Evolutionary conservation across 1,140 invertebrate genomes (phyloP).

Genomic region (Cydia fagiglandana): DNA sequence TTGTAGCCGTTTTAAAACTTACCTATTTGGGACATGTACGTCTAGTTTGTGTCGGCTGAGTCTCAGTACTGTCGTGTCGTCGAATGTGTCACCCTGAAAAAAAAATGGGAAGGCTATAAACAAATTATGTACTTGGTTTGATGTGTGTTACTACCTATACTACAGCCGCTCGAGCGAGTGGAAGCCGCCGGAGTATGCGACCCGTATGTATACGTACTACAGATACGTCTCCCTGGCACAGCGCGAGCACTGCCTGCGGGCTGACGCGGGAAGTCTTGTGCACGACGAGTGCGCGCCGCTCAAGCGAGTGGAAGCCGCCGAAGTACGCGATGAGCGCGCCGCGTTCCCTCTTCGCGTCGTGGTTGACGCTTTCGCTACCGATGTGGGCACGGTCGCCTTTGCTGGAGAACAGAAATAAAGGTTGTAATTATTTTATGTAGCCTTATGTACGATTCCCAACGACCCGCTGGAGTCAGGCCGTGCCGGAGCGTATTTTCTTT

Average conservation of each 20-base stretch:
- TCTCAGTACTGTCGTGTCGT: constrained; percentile 55
- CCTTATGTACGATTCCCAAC: too few relatives aligned
- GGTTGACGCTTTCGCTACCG: constrained; percentile 80
- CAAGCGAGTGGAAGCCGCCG: constrained; percentile 67
- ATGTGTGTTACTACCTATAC: not conserved
- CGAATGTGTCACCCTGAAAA: constrained; percentile 42
- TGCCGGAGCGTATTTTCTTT: too few relatives aligned
- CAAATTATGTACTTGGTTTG: not conserved
- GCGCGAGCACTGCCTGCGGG: constrained; percentile 79
- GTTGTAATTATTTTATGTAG: too few relatives aligned
- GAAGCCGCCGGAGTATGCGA: not conserved
- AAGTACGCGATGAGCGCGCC: constrained; percentile 71
- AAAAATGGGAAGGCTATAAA: constrained; percentile 6
- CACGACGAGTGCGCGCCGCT: constrained; percentile 73
- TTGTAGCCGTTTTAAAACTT: constrained; percentile 48
- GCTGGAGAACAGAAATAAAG: constrained; percentile 55
- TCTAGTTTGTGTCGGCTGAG: constrained; percentile 60
- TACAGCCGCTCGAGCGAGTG: too few relatives aligned
- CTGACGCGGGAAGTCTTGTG: constrained; percentile 78
- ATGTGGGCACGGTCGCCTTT: constrained; percentile 72
- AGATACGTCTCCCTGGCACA: constrained; percentile 56
- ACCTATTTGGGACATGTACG: constrained; percentile 68
- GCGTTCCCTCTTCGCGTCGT: constrained; percentile 57
- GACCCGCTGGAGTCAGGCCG: too few relatives aligned
- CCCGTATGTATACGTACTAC: not conserved